Evolutionary conservation across 2,797 vertebrate species (phyloP).

Genomic region (Falco rusticolus): DNA sequence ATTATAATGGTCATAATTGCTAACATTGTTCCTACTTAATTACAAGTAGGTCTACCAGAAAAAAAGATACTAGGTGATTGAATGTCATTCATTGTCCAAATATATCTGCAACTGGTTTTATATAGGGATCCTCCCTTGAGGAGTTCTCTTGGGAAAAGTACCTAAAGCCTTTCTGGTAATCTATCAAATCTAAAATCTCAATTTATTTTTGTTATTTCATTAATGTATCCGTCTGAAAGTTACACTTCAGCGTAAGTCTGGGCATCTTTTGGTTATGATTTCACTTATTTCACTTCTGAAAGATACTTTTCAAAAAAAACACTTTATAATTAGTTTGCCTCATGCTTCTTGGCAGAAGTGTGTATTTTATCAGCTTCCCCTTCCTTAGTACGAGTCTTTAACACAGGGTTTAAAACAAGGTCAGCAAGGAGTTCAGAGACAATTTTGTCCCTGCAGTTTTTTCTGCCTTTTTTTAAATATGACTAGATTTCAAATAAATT

Average conservation of each 20-base stretch:
- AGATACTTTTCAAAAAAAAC: neutral
- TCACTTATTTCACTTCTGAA: neutral
- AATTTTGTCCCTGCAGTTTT: neutral
- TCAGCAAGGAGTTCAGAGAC: neutral
- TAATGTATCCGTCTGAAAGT: neutral
- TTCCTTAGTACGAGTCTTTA: neutral
- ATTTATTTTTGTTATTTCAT: neutral
- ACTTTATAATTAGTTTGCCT: neutral
- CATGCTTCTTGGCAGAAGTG: neutral
- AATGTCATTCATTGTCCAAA: neutral
- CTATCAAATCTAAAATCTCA: neutral
- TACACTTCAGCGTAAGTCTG: neutral
- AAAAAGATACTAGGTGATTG: neutral
- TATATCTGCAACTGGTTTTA: neutral
- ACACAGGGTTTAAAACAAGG: neutral
- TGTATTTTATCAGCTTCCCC: neutral
- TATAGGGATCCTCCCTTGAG: neutral
- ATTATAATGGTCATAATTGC: conserved; percentile 1
- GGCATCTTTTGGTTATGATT: neutral
- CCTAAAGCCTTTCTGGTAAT: neutral
- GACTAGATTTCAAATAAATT: neutral
- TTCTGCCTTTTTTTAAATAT: neutral
- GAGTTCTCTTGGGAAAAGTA: neutral
- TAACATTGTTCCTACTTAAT: neutral
- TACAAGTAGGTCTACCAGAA: neutral